Percentiles rank a stretch among this genome's conserved stretches.
These are phyloP conservation scores for Argyresthia albistria DNA, from an alignment of 2,888 invertebrate species.

Conservation along the genomic window DNA sequence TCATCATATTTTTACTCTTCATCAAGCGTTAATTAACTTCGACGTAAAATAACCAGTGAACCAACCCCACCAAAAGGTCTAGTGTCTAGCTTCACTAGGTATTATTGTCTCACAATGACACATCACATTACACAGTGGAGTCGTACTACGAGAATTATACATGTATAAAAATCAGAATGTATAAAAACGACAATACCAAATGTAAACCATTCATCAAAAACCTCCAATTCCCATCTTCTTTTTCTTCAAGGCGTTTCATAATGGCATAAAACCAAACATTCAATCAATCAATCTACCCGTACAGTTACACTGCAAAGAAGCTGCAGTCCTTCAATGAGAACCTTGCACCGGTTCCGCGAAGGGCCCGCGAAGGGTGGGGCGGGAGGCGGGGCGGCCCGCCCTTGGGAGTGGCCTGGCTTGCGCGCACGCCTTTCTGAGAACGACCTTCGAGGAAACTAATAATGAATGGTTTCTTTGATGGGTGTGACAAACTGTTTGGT, in stretches of 20 bases:
- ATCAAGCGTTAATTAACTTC: too few relatives aligned
- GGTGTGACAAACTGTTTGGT: neutral
- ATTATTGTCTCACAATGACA: too few relatives aligned
- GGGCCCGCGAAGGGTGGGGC: conserved; percentile 23
- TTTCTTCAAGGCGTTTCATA: neutral
- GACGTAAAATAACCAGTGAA: too few relatives aligned
- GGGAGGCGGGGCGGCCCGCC: conserved; percentile 34
- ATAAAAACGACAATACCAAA: neutral
- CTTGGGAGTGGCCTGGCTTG: conserved; percentile 19
- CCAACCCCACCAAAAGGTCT: too few relatives aligned
- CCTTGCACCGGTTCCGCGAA: conserved; percentile 8
- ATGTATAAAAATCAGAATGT: too few relatives aligned
- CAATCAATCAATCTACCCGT: neutral
- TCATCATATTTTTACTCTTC: too few relatives aligned
- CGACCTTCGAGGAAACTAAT: neutral
- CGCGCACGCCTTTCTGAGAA: neutral
- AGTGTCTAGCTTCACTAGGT: too few relatives aligned
- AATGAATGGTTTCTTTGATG: neutral
- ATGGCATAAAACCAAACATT: neutral
- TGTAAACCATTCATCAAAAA: neutral
- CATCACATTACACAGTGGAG: too few relatives aligned
- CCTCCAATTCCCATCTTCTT: neutral
- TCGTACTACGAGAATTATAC: too few relatives aligned
- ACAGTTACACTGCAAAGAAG: neutral
- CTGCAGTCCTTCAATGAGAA: neutral